These are phyloP conservation scores for Apodemia mormo DNA, from an alignment of 2,888 invertebrate species.

Conservation along the genomic window DNA sequence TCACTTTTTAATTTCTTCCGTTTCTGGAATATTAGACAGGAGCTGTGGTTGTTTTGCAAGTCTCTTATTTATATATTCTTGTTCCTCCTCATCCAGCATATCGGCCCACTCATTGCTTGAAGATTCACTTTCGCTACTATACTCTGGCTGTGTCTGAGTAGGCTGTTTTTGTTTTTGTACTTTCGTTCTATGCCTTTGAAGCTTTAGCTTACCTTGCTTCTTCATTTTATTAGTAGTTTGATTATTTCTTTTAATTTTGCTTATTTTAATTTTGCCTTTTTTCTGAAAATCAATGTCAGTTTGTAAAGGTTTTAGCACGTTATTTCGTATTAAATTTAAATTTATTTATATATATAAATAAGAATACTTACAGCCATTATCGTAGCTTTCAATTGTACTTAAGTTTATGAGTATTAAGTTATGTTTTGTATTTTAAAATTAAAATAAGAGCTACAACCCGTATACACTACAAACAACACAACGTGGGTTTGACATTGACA, in stretches of 20 bases:
- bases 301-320: neutral
- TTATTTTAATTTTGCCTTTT: constrained; percentile 77
- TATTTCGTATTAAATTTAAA: neutral
- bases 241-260: constrained; percentile 80
- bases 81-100: constrained; percentile 82
- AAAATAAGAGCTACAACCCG: neutral
- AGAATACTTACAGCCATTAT: constrained; percentile 63
- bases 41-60: constrained; percentile 67
- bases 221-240: constrained; percentile 81
- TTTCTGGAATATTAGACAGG: constrained; percentile 63
- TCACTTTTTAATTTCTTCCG: constrained; percentile 53
- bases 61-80: constrained; percentile 72
- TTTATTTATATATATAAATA: neutral
- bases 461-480: constrained; percentile 18
- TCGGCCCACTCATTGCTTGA: constrained; percentile 80
- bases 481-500: constrained; percentile 34
- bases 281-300: constrained; percentile 55
- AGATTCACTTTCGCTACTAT: constrained; percentile 71
- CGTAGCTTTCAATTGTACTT: constrained; percentile 8
- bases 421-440: constrained; percentile 10
- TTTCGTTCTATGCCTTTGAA: constrained; percentile 67
- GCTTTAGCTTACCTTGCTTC: constrained; percentile 77
- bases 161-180: constrained; percentile 62
- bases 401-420: neutral
- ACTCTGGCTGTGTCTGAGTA: constrained; percentile 53